phyloP scores from a whole-genome alignment of 1,140 invertebrate genomes.

The Archivesica marissinica region DNA sequence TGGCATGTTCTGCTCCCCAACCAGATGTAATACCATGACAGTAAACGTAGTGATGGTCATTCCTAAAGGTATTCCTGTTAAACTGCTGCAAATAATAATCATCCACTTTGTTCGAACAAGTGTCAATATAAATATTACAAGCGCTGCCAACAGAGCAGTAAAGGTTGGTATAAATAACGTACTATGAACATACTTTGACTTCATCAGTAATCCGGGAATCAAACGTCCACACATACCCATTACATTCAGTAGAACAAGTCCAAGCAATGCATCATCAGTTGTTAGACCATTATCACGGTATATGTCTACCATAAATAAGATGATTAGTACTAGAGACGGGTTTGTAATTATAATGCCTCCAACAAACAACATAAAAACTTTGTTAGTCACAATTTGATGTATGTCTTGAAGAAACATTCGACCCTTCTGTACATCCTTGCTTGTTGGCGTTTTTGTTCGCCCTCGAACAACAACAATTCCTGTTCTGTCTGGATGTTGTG shows the following conservation, averaged over 20 bases:
- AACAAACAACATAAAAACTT: constrained; percentile 2
- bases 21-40: background rate
- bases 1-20: background rate
- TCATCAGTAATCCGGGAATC: background rate
- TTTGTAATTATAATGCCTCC: background rate
- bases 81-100: background rate
- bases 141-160: background rate
- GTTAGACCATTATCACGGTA: background rate
- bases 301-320: background rate
- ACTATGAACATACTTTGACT: background rate
- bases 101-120: background rate
- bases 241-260: background rate
- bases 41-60: background rate
- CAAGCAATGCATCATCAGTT: background rate
- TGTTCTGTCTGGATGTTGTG: no score
- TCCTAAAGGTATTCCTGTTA: background rate
- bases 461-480: no score
- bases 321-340: background rate
- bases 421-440: no score
- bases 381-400: no score
- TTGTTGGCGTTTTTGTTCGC: no score
- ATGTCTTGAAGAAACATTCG: no score
- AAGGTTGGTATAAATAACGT: background rate
- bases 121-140: background rate
- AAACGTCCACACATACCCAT: background rate